Evolutionary conservation across 1,140 invertebrate species (phyloP), one percentile per base, ranked within the genome.

Genomic region (Helicorthomorpha holstii): DNA sequence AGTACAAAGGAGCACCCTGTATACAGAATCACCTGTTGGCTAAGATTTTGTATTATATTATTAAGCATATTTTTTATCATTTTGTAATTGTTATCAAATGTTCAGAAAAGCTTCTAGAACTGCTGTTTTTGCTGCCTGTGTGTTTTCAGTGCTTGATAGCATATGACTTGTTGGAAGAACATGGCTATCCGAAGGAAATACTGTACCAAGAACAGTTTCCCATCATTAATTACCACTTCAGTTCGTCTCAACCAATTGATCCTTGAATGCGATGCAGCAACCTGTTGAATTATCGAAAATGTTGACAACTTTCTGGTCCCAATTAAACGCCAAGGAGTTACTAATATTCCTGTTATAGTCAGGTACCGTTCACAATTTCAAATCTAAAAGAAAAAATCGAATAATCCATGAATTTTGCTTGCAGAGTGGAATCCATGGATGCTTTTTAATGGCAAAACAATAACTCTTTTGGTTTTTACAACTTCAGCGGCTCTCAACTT

Each of bases 391-490:
- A n/a, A n/a, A n/a, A n/a, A 34, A 34, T 7, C 7, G 7, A 16
- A 7, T 34, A 34, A 34, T 34, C 16, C 7, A 7, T 7, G 4
- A 7, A 10, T 46, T 10, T 46, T 19, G 3, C 48, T 48, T 63
- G 26, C 58, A 77, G 75, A 57, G 64, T 80, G 25, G 75, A 78
- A 60, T 75, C 73, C 2, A 72, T 79, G 49, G 76, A 79, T 63
- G 77, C n/a, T n/a, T n/a, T n/a, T n/a, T n/a, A n/a, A n/a, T n/a
- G n/a, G n/a, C n/a, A n/a, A n/a, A n/a, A n/a, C n/a, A n/a, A n/a
- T n/a, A n/a, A n/a, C n/a, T n/a, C n/a, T n/a, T n/a, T n/a, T n/a
- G n/a, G n/a, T n/a, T n/a, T n/a, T n/a, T n/a, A n/a, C n/a, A n/a
- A n/a, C n/a, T n/a, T n/a, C n/a, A n/a, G n/a, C n/a, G n/a, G n/a